Evolutionary conservation across 1,140 invertebrate species (phyloP).

Genomic region (Vollenhovia emeryi): DNA sequence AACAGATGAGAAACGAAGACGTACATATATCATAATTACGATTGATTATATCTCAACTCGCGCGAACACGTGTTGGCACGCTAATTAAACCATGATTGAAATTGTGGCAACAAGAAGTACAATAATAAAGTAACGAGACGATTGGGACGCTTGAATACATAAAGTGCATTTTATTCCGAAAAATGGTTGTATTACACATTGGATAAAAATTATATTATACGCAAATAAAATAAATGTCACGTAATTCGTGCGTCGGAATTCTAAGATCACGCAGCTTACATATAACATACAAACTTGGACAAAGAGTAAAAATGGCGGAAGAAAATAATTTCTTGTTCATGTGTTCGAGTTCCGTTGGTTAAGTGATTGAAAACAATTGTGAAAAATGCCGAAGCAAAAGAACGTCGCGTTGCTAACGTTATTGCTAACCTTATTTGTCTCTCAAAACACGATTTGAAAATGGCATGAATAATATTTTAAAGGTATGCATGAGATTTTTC

Average conservation of each 20-base stretch:
- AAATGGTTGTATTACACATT: neutral
- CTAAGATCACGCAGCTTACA: neutral
- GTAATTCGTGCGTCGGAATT: neutral
- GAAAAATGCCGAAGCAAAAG: neutral
- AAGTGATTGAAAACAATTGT: neutral
- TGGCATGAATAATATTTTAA: neutral
- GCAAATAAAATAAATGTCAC: neutral
- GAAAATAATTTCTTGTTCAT: neutral
- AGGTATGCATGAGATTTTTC: slow-evolving; percentile 1
- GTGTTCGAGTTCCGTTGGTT: neutral
- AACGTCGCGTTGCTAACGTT: neutral
- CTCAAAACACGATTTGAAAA: neutral
- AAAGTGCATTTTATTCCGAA: neutral
- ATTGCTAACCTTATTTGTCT: neutral
- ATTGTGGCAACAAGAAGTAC: neutral
- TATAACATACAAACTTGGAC: neutral
- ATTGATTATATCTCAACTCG: slow-evolving; percentile 30
- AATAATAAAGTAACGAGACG: neutral
- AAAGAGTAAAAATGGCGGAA: neutral
- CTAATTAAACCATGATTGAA: slow-evolving; percentile 32
- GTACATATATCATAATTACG: slow-evolving; percentile 21
- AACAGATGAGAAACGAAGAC: slow-evolving; percentile 1
- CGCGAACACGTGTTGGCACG: slow-evolving; percentile 11
- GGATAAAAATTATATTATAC: neutral
- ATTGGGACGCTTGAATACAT: neutral